Conservation (phyloP, 1,140 invertebrate species). For the Pseudoatta argentina region DNA sequence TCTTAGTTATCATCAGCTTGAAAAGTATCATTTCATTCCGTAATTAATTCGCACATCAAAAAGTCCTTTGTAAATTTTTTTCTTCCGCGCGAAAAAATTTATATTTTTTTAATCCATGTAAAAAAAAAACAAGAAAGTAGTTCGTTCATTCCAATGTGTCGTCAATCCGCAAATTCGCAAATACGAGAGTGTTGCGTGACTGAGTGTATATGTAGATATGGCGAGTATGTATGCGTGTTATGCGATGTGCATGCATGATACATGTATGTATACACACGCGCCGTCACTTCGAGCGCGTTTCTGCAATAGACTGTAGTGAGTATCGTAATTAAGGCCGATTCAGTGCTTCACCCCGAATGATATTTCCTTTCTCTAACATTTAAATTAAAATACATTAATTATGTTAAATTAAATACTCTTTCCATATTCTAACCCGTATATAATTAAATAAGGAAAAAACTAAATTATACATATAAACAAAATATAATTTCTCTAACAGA, state of each 20-base stretch:
- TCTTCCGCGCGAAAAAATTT: background rate
- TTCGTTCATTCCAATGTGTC: background rate
- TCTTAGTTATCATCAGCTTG: background rate
- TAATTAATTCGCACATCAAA: background rate
- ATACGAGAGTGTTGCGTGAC: constrained; percentile 18
- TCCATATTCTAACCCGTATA: background rate
- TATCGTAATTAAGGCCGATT: constrained; percentile 60
- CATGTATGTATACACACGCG: constrained; percentile 31
- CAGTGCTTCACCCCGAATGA: constrained; percentile 6
- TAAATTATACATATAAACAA: constrained; percentile 6
- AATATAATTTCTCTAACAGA: constrained; percentile 26
- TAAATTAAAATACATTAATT: constrained; percentile 28
- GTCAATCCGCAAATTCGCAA: constrained; percentile 30
- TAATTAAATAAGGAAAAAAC: background rate
- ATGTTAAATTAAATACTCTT: constrained; percentile 22
- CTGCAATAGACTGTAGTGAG: constrained; percentile 38
- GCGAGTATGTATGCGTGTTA: background rate
- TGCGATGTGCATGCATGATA: constrained; percentile 31
- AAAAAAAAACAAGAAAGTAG: background rate
- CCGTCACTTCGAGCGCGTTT: constrained; percentile 28
- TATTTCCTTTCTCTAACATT: background rate
- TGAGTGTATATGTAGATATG: constrained; percentile 1
- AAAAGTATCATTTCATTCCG: background rate
- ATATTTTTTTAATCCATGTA: background rate
- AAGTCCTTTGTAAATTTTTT: background rate